Evolutionary conservation across 2,888 invertebrate species (phyloP).

Genomic region (Helleia helle): DNA sequence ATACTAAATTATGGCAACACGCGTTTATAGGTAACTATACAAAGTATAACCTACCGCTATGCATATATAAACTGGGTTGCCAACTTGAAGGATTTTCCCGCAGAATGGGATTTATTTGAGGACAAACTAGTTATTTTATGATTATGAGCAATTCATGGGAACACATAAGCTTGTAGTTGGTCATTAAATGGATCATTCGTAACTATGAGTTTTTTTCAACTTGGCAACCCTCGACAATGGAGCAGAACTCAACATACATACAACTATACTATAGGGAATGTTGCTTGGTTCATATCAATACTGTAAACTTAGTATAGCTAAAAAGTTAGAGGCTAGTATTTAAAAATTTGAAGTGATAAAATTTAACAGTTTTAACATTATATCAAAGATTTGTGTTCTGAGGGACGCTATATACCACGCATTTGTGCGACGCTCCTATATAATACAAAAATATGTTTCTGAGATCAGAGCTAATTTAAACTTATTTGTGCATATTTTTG

Average conservation of each 20-base stretch:
- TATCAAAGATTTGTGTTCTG: constrained; percentile 30
- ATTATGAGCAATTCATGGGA: no score
- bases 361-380: constrained; percentile 59
- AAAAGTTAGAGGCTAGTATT: constrained; percentile 13
- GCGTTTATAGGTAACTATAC: constrained; percentile 61
- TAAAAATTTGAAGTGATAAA: constrained; percentile 38
- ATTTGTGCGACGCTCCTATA: constrained; percentile 6
- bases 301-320: constrained; percentile 5
- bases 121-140: no score
- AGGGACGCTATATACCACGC: constrained; percentile 12
- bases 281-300: constrained; percentile 6
- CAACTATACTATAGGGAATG: constrained; percentile 44
- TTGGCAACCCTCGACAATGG: no score
- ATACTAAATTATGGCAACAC: constrained; percentile 64
- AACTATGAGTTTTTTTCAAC: no score
- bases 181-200: no score
- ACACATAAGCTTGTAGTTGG: no score
- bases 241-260: constrained; percentile 56
- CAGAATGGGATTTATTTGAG: no score
- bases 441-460: not conserved
- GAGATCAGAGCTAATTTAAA: constrained; percentile 7
- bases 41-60: constrained; percentile 37
- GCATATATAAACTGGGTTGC: constrained; percentile 30
- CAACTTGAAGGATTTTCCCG: no score
- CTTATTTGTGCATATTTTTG: not conserved